Conservation (phyloP, 1,140 invertebrate species). For the Cryptotermes secundus region DNA sequence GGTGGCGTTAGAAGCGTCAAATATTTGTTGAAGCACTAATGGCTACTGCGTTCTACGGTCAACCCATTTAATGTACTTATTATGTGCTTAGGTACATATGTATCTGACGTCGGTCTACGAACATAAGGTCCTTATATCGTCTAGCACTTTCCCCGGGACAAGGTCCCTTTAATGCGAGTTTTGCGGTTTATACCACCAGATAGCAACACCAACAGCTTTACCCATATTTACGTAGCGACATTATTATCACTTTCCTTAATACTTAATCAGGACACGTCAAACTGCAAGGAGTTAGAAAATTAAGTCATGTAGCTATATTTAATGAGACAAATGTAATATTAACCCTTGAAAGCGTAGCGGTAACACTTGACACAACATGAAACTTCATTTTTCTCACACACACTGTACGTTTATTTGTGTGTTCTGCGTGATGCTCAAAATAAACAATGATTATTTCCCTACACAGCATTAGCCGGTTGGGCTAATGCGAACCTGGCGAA, state of each 20-base stretch:
- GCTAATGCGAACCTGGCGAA: too few species aligned
- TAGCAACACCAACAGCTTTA: neutral
- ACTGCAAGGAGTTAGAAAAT: neutral
- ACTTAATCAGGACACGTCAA: neutral
- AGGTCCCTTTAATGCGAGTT: slow-evolving; percentile 26
- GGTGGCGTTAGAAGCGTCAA: neutral
- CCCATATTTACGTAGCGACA: neutral
- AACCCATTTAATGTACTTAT: neutral
- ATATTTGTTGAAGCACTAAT: neutral
- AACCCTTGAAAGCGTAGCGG: neutral
- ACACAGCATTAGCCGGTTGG: too few species aligned
- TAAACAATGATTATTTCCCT: too few species aligned
- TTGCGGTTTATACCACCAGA: slow-evolving; percentile 19
- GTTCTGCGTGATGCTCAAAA: too few species aligned
- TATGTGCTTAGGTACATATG: neutral
- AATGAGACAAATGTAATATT: neutral
- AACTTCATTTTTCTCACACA: too few species aligned
- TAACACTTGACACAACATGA: too few species aligned
- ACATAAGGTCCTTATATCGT: neutral
- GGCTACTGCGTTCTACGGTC: neutral
- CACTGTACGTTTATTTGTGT: too few species aligned
- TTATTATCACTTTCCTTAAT: neutral
- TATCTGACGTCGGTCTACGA: neutral
- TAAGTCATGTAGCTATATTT: neutral
- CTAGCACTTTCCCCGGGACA: neutral